Evolutionary conservation across 35 echinoderm and acorn worm genomes (phyloP).

Genomic region (Eucidaris tribuloides): DNA sequence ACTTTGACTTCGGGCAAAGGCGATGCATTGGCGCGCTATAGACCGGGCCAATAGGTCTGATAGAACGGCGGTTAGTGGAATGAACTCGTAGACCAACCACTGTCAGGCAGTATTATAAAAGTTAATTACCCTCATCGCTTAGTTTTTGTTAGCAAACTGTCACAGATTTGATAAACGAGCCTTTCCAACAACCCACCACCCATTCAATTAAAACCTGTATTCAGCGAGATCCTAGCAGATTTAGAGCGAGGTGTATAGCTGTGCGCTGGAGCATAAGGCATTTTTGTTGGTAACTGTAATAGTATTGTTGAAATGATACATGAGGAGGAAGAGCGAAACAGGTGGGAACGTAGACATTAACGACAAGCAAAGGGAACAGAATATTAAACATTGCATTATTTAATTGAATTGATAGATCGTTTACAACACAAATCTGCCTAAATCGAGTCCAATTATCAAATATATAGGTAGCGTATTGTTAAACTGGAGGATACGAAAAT

Average conservation of each 20-base stretch:
- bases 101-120: constrained; percentile 20
- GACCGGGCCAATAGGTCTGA: not conserved
- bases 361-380: too few relatives aligned
- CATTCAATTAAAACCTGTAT: constrained; percentile 35
- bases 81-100: not conserved
- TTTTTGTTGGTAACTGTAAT: too few relatives aligned
- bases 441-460: constrained; percentile 6
- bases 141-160: constrained; percentile 36
- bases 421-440: not conserved
- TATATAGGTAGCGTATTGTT: not conserved
- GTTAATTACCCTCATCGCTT: constrained; percentile 23
- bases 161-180: constrained; percentile 2
- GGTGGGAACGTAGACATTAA: too few relatives aligned
- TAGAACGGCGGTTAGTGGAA: constrained; percentile 22
- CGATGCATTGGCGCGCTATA: not conserved
- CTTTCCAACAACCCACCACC: not conserved
- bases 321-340: too few relatives aligned
- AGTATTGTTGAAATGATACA: too few relatives aligned
- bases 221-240: too few relatives aligned
- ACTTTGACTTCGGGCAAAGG: not conserved
- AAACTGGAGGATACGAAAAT: too few relatives aligned
- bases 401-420: constrained; percentile 9
- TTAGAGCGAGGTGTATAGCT: too few relatives aligned
- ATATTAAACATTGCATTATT: constrained; percentile 14
- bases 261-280: too few relatives aligned